Evolutionary conservation across 2,113 vertebrate species (phyloP).

Genomic region (Ochotona curzoniae): DNA sequence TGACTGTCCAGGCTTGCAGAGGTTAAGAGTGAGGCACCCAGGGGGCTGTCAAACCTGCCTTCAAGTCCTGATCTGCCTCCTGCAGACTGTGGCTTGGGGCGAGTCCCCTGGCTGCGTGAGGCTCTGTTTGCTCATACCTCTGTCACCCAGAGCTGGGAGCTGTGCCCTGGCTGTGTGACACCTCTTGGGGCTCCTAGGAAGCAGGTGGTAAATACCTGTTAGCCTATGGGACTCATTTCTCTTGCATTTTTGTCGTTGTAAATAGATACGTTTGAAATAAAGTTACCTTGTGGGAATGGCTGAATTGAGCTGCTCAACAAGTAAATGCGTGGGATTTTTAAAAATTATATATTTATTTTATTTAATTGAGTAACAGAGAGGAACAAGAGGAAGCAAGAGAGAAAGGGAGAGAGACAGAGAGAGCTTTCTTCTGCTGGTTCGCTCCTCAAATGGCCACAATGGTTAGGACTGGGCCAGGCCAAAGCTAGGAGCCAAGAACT

Average conservation of each 20-base stretch:
- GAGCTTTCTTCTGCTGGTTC: too few species aligned
- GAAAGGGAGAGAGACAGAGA: too few species aligned
- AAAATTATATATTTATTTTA: too few species aligned
- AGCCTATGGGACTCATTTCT: neutral
- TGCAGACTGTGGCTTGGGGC: neutral
- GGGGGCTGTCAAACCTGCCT: neutral
- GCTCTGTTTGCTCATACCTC: neutral
- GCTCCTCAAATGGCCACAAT: too few species aligned
- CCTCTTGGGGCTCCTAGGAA: neutral
- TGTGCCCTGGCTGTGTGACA: too few species aligned
- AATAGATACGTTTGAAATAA: neutral
- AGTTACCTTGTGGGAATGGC: neutral
- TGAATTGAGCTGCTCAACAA: neutral
- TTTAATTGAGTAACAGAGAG: too few species aligned
- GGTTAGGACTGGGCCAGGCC: too few species aligned
- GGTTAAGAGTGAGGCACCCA: neutral
- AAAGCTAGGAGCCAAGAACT: too few species aligned
- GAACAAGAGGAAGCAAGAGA: too few species aligned
- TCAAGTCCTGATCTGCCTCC: neutral
- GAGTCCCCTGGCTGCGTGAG: neutral
- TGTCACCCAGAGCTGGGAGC: too few species aligned
- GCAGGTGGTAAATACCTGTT: neutral
- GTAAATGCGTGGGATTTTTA: too few species aligned
- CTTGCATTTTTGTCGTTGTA: neutral
- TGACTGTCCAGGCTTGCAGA: neutral